Conservation (phyloP, 2,797 vertebrate species). For the Oryzias dopingdopingensis region DNA sequence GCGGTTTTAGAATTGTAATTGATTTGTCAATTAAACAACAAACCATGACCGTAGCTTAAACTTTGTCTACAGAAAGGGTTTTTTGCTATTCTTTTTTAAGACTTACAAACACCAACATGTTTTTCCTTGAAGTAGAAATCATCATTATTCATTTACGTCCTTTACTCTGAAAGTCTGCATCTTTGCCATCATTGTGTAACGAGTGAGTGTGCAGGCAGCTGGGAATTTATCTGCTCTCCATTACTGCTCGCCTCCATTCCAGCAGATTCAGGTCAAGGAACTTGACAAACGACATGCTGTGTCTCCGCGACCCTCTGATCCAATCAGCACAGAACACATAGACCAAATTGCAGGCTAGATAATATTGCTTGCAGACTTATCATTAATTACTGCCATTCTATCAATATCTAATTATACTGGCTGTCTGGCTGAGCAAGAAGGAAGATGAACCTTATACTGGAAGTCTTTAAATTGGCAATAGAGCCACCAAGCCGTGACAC, state of each 20-base stretch:
- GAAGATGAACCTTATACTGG: constrained; percentile 59
- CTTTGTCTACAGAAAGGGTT: too few relatives aligned
- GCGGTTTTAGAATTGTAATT: too few relatives aligned
- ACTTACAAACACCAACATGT: too few relatives aligned
- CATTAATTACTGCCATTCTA: constrained; percentile 77
- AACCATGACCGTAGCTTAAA: too few relatives aligned
- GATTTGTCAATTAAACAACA: too few relatives aligned
- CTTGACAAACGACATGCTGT: constrained; percentile 61
- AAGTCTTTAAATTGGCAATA: constrained; percentile 58
- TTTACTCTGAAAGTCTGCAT: too few relatives aligned
- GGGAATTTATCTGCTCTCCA: constrained; percentile 28
- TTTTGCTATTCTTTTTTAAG: too few relatives aligned
- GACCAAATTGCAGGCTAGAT: constrained; percentile 59
- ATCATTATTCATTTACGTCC: too few relatives aligned
- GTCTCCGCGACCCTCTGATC: constrained; percentile 48
- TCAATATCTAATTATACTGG: constrained; percentile 80
- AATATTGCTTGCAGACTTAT: constrained; percentile 65
- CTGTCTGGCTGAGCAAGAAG: constrained; percentile 59
- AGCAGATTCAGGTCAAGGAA: constrained; percentile 64
- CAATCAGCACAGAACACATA: constrained; percentile 52
- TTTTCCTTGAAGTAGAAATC: too few relatives aligned
- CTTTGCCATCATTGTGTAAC: constrained; percentile 17
- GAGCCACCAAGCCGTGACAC: constrained; percentile 32
- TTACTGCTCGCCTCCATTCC: constrained; percentile 54
- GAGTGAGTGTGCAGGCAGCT: constrained; percentile 9